These are phyloP conservation scores for Trichonephila inaurata DNA, from an alignment of 1,140 invertebrate species.

Conservation along the genomic window DNA sequence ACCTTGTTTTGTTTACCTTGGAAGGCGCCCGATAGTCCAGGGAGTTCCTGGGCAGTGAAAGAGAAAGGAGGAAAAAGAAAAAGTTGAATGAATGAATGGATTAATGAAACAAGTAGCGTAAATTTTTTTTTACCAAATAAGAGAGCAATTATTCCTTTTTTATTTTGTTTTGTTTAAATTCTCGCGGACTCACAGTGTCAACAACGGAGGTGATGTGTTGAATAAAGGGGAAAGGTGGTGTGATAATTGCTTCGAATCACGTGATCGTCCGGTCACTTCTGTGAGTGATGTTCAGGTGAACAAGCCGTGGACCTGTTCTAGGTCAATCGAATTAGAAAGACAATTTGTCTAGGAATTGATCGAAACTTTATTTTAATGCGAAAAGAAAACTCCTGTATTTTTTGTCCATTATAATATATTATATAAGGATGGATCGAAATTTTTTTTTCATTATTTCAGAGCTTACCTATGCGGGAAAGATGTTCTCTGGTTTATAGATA, in stretches of 20 bases:
- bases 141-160: background rate
- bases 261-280: background rate
- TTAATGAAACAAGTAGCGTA: background rate
- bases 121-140: background rate
- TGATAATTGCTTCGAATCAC: background rate
- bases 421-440: no score
- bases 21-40: background rate
- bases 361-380: no score
- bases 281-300: background rate
- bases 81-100: background rate
- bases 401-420: no score
- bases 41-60: background rate
- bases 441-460: no score
- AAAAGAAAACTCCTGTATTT: no score
- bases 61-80: background rate
- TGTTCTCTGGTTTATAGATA: no score
- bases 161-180: background rate
- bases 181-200: background rate
- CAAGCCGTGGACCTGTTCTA: background rate
- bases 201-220: no score
- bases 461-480: no score
- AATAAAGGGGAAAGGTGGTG: background rate
- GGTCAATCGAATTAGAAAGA: background rate
- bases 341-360: no score
- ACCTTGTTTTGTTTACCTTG: constrained; percentile 27